Conservation (phyloP, 2,888 invertebrate species). For the Lordiphosa fenestrarum region DNA sequence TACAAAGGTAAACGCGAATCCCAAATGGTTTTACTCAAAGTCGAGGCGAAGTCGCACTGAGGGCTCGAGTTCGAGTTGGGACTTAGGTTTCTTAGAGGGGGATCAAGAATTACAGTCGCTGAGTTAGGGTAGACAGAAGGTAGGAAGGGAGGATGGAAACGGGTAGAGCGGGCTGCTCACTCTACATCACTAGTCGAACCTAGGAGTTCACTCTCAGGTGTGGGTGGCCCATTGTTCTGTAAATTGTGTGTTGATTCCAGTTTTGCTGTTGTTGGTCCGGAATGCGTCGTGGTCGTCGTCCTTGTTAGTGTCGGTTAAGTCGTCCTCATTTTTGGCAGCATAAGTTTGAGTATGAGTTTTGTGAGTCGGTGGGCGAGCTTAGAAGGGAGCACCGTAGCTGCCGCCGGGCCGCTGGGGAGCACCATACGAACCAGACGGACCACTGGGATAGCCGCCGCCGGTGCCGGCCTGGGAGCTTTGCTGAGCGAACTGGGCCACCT, state of each 20-base stretch:
- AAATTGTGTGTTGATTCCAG: constrained; percentile 28
- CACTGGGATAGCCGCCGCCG: constrained; percentile 80
- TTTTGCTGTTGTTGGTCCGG: constrained; percentile 35
- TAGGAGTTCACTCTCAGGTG: constrained; percentile 34
- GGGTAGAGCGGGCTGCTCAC: constrained; percentile 16
- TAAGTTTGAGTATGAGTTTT: constrained; percentile 23
- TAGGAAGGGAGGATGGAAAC: constrained; percentile 15
- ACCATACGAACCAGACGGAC: constrained; percentile 83
- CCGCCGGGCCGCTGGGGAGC: constrained; percentile 84
- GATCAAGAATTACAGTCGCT: constrained; percentile 53
- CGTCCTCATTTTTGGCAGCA: constrained; percentile 66
- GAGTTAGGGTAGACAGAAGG: constrained; percentile 31
- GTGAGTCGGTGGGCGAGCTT: constrained; percentile 36
- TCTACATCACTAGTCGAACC: constrained; percentile 49
- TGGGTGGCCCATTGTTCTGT: constrained; percentile 30
- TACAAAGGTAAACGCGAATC: constrained; percentile 59
- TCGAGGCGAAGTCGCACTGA: constrained; percentile 39
- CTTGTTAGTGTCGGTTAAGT: constrained; percentile 21
- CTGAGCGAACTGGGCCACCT: constrained; percentile 92
- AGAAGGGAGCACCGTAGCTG: constrained; percentile 84
- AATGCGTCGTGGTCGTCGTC: constrained; percentile 36
- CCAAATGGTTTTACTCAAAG: constrained; percentile 19
- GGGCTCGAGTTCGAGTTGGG: constrained; percentile 38
- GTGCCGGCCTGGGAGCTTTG: constrained; percentile 82
- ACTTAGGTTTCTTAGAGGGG: constrained; percentile 27